Evolutionary conservation across 2,113 vertebrate genomes (phyloP), one percentile per base, ranked within the genome.

Genomic region (Muntiacus reevesi): DNA sequence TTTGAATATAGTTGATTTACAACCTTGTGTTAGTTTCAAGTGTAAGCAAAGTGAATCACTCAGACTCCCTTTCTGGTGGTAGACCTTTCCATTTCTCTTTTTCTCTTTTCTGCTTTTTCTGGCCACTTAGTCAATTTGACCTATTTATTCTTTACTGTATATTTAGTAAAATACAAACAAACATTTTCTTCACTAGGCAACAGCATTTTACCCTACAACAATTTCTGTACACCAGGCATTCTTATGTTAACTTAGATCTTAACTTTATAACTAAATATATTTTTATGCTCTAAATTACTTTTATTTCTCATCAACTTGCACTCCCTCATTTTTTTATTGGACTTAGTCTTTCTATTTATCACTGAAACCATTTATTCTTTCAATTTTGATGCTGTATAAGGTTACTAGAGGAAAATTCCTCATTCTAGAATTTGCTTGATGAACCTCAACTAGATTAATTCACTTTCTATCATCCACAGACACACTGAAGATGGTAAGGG

Each of bases 31-130:
- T 67, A 10, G 8, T 67, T 67, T 67, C 33, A 67, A 67, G 33
- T 19, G 62, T 67, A 67, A n/a, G 33, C 17, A 67, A 36, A 36
- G 17, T 36, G 33, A 67, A 21, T 36, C 64, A 67, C 17, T 8
- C 43, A 52, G 11, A 47, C 0, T 36, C 36, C 2, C 82, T 3
- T 76, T 25, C 30, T 33, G 13, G 27, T 76, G 11, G 21, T 62
- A 2, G 0, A 16, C 60, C 0, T 89, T 57, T 16, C 25, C 43
- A n/a, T 57, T 87, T 78, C 25, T n/a, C 3, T 92, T 87, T 30
- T 45, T 79, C 14, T n/a, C 25, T 28, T 76, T 2, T 2, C 2
- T 40, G 1, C 0, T 94, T 6, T 78, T 0, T 4, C 62, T 60
- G 15, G 1, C 6, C 1, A 84, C 54, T n/a, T 2, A 33, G 2